phyloP scores from a whole-genome alignment of 30 jellyfish, hydroid and myxozoan genomes.

The Hydractinia symbiolongicarpus region DNA sequence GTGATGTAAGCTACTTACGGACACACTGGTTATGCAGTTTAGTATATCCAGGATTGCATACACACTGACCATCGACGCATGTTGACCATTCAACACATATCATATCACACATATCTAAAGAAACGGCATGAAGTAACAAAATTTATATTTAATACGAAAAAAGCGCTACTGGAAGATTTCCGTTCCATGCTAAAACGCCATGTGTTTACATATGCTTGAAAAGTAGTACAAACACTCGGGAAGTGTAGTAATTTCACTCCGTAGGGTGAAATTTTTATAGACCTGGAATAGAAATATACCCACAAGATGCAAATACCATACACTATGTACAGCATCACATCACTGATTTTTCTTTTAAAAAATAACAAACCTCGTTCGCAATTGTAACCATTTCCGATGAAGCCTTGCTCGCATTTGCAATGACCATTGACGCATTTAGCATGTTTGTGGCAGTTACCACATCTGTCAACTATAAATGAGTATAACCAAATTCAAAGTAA shows the following conservation, averaged over 20 bases:
- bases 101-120: conserved; percentile 26
- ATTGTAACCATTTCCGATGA: conserved; percentile 81
- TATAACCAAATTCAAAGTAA: not conserved
- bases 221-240: too few species aligned
- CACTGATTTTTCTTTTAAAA: too few species aligned
- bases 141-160: too few species aligned
- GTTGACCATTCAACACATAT: conserved; percentile 45
- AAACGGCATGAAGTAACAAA: not conserved
- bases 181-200: too few species aligned
- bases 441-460: conserved; percentile 68
- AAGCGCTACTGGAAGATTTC: too few species aligned
- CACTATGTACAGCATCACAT: too few species aligned
- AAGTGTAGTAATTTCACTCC: too few species aligned
- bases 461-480: conserved; percentile 65
- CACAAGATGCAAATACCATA: too few species aligned
- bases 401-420: conserved; percentile 76
- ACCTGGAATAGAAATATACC: too few species aligned
- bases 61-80: conserved; percentile 33
- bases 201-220: too few species aligned
- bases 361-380: conserved; percentile 55
- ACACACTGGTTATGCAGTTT: conserved; percentile 15
- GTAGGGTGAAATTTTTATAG: too few species aligned
- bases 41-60: conserved; percentile 26
- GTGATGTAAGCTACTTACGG: conserved; percentile 17
- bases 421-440: conserved; percentile 70